Evolutionary conservation across 2,113 vertebrate species (phyloP).

Genomic region (Eulacestoma nigropectus): DNA sequence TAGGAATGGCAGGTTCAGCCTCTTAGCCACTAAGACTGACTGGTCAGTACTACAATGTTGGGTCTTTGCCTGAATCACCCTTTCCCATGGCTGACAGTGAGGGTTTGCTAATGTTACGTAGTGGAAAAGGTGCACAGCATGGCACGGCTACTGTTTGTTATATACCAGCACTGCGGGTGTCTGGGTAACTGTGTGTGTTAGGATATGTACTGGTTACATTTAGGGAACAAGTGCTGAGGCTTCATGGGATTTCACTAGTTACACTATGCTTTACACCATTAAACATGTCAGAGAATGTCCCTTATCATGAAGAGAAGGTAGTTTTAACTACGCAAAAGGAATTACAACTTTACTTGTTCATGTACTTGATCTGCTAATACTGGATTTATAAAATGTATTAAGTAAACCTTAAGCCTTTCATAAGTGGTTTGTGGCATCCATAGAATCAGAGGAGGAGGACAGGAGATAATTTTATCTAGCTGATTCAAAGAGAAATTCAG

Average conservation of each 20-base stretch:
- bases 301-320: background rate
- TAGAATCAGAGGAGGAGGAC: background rate
- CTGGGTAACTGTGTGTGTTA: background rate
- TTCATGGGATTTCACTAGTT: background rate
- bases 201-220: background rate
- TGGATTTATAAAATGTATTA: background rate
- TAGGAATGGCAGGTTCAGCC: background rate
- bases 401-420: background rate
- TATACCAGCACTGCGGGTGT: background rate
- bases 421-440: background rate
- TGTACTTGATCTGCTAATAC: background rate
- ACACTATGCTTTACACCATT: background rate
- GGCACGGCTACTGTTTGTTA: background rate
- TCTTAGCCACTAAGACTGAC: background rate
- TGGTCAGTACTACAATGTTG: background rate
- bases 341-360: background rate
- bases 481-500: background rate
- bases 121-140: background rate
- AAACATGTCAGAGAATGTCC: background rate
- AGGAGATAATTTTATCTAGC: background rate
- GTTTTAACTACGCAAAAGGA: background rate
- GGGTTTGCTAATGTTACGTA: accelerated
- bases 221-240: background rate
- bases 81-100: background rate
- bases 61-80: background rate